Conservation (phyloP, 2,888 invertebrate species). For the Ypsolopha sequella region DNA sequence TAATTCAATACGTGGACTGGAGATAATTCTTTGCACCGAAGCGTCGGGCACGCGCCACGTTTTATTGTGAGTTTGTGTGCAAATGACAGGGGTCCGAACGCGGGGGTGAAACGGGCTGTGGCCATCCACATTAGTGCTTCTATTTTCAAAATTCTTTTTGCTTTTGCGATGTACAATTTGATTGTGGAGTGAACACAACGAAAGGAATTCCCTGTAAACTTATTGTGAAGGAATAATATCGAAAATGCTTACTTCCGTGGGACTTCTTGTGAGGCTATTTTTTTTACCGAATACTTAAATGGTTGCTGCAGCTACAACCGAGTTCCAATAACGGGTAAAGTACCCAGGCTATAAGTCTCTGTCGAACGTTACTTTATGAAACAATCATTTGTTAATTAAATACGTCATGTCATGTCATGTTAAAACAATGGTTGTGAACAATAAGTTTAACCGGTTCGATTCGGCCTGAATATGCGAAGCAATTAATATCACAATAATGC, state of each 20-base stretch:
- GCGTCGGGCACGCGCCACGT: background rate
- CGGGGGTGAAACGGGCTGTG: background rate
- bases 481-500: slow-evolving; percentile 48
- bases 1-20: background rate
- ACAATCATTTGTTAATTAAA: no score
- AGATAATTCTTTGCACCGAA: slow-evolving; percentile 1
- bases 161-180: no score
- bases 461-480: slow-evolving; percentile 24
- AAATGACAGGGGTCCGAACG: background rate
- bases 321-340: no score
- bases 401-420: background rate
- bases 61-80: background rate
- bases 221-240: no score
- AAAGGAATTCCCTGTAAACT: no score
- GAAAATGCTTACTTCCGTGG: no score
- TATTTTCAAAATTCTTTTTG: background rate
- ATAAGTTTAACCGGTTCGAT: background rate
- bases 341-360: no score
- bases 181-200: no score
- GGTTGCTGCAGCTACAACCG: no score
- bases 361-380: no score
- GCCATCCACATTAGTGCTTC: background rate
- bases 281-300: no score
- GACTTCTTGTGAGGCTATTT: no score
- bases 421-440: background rate